These are phyloP conservation scores for Sphaeridia pumilis DNA, from an alignment of 2,888 invertebrate species.

Conservation along the genomic window DNA sequence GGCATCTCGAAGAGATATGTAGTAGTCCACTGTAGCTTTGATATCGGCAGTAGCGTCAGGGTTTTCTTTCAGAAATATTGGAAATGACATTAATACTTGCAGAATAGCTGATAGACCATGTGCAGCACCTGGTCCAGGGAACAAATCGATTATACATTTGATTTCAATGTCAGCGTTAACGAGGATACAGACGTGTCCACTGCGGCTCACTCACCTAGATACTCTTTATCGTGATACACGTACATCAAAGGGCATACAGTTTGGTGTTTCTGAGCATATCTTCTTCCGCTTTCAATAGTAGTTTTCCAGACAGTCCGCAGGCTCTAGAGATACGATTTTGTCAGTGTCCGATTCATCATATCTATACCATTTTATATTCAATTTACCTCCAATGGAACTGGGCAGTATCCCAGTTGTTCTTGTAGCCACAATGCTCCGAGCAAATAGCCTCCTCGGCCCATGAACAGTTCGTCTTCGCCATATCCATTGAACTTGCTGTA, in stretches of 20 bases:
- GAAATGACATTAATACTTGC: conserved; percentile 51
- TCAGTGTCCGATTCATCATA: too few relatives aligned
- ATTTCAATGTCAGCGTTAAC: background rate
- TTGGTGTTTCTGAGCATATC: conserved; percentile 50
- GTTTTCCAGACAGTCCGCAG: conserved; percentile 55
- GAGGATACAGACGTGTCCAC: background rate
- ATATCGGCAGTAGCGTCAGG: conserved; percentile 49
- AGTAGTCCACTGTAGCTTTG: conserved; percentile 53
- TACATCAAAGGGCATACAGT: conserved; percentile 64
- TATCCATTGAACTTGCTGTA: conserved; percentile 48
- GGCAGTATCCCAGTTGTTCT: conserved; percentile 27
- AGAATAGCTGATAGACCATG: conserved; percentile 55
- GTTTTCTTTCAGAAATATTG: conserved; percentile 48
- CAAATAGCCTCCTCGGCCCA: conserved; percentile 72
- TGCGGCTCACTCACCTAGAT: conserved; percentile 48
- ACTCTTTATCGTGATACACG: conserved; percentile 59
- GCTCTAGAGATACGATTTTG: conserved; percentile 37
- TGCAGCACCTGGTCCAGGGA: conserved; percentile 44
- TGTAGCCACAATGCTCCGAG: conserved; percentile 61
- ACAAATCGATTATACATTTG: conserved; percentile 3
- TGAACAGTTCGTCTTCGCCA: conserved; percentile 68
- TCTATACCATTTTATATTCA: too few relatives aligned
- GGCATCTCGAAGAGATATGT: conserved; percentile 53
- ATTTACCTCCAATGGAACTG: conserved; percentile 23
- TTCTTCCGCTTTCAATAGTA: conserved; percentile 58